phyloP scores from a whole-genome alignment of 2,113 vertebrate species.

The Bostrychus sinensis region DNA sequence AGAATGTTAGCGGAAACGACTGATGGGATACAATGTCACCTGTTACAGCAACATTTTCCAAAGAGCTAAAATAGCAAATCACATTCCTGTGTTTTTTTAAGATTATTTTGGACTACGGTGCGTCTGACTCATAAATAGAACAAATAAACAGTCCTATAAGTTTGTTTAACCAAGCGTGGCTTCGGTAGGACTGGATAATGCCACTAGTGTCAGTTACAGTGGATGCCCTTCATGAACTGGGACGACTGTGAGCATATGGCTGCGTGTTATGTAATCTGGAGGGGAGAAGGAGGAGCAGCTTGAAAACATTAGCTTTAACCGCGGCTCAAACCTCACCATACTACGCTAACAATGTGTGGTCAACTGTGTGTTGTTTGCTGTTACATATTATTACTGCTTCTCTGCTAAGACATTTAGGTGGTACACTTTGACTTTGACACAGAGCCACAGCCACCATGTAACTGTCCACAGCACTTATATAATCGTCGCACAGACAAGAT shows the following conservation, averaged over 20 bases:
- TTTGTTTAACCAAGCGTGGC: no score
- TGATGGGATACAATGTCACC: neutral
- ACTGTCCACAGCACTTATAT: no score
- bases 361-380: neutral
- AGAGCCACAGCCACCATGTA: no score
- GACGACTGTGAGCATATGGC: slow-evolving; percentile 17
- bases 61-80: neutral
- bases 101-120: neutral
- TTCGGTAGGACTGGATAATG: neutral
- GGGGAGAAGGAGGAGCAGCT: neutral
- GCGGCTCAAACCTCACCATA: neutral
- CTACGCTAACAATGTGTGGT: slow-evolving; percentile 13
- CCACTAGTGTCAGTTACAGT: neutral
- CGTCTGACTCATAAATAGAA: neutral
- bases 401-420: neutral
- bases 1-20: neutral
- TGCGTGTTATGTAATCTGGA: slow-evolving; percentile 8
- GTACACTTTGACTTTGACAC: neutral
- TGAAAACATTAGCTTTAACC: neutral
- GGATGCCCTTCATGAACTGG: neutral
- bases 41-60: neutral
- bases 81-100: neutral
- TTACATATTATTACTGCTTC: neutral
- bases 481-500: no score
- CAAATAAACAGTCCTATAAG: neutral